These are phyloP conservation scores for Strongylocentrotus purpuratus DNA, from an alignment of 35 echinoderm and acorn worm species.

Conservation along the genomic window DNA sequence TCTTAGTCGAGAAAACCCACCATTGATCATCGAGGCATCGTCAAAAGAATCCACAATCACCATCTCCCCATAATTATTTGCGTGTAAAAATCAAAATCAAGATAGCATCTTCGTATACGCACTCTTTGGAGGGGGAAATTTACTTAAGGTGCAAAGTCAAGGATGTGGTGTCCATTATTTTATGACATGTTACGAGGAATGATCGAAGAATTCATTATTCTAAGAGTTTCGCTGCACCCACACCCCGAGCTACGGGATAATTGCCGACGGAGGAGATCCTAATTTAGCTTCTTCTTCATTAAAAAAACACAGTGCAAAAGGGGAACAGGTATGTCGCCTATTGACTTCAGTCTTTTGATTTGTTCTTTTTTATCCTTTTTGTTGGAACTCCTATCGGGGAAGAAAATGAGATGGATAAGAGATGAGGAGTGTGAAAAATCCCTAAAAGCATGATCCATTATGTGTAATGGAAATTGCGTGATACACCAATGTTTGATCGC, in stretches of 20 bases:
- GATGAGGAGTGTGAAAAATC: neutral
- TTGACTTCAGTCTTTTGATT: neutral
- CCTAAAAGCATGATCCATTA: neutral
- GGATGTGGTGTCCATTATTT: neutral
- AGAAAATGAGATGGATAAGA: neutral
- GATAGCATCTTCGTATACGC: no score
- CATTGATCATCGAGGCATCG: no score
- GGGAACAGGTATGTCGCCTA: neutral
- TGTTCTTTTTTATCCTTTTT: neutral
- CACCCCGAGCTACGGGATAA: neutral
- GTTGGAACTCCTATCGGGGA: neutral
- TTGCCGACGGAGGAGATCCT: neutral
- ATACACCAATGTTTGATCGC: neutral
- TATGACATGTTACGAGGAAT: neutral
- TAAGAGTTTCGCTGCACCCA: neutral
- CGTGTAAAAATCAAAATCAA: no score
- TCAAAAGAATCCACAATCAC: no score
- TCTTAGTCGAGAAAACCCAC: no score
- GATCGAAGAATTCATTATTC: neutral
- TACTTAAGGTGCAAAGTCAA: neutral
- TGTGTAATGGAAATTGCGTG: conserved; percentile 10
- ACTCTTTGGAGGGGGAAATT: no score
- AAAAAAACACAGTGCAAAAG: neutral
- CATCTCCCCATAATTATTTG: no score
- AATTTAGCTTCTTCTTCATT: neutral